Percentiles rank a stretch among this genome's conserved stretches.
Conservation (phyloP, 2,797 vertebrate species). For the Chaetophractus vellerosus region DNA sequence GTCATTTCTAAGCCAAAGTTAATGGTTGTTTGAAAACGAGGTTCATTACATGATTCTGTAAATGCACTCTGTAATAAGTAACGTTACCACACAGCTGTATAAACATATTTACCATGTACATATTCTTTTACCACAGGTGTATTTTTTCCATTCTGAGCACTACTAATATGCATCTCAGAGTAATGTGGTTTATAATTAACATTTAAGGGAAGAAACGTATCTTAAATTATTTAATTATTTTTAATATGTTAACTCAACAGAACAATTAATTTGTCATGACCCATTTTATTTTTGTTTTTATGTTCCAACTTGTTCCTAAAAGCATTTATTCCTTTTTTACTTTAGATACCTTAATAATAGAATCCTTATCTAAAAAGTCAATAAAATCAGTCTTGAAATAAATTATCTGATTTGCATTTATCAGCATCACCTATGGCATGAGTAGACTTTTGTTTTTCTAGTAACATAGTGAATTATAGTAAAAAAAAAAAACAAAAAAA, state of each 20-base stretch:
- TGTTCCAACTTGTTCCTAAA: slow-evolving; percentile 40
- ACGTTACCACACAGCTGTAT: slow-evolving; percentile 88
- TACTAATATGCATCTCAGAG: slow-evolving; percentile 78
- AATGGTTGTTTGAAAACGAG: slow-evolving; percentile 84
- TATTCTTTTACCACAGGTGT: slow-evolving; percentile 86
- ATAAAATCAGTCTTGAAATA: slow-evolving; percentile 49
- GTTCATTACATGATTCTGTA: slow-evolving; percentile 78
- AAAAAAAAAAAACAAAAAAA: neutral
- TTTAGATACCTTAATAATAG: slow-evolving; percentile 61
- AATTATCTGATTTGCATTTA: slow-evolving; percentile 63
- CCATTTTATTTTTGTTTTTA: slow-evolving; percentile 64
- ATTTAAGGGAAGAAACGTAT: slow-evolving; percentile 81
- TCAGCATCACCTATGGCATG: neutral
- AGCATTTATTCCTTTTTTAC: slow-evolving; percentile 40
- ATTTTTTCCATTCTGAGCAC: slow-evolving; percentile 85
- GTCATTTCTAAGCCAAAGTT: slow-evolving; percentile 80
- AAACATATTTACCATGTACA: slow-evolving; percentile 88
- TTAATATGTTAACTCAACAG: slow-evolving; percentile 45
- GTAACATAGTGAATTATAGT: slow-evolving; percentile 28
- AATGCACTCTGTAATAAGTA: slow-evolving; percentile 79
- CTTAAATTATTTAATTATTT: slow-evolving; percentile 66
- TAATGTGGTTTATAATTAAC: slow-evolving; percentile 68
- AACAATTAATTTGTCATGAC: slow-evolving; percentile 50
- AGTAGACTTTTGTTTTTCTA: slow-evolving; percentile 43
- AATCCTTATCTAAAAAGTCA: slow-evolving; percentile 55